Conservation (phyloP, 2,797 vertebrate species). For the Macroramphosus scolopax region DNA sequence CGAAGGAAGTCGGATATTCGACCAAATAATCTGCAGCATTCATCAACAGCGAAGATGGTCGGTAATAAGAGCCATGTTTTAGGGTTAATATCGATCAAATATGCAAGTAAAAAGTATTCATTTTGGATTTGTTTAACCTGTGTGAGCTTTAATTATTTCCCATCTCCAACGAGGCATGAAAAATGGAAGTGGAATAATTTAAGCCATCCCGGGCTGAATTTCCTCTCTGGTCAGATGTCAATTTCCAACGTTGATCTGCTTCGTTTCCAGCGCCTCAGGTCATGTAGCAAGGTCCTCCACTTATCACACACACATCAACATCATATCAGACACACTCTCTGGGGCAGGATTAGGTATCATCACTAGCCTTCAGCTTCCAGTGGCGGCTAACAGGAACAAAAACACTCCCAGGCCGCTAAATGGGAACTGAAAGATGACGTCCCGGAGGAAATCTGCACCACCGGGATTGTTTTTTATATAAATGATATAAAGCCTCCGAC, state of each 20-base stretch:
- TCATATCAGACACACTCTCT: slow-evolving; percentile 56
- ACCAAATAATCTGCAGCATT: slow-evolving; percentile 35
- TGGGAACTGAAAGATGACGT: slow-evolving; percentile 17
- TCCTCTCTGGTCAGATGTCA: slow-evolving; percentile 69
- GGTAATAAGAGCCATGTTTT: slow-evolving; percentile 36
- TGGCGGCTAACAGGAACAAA: slow-evolving; percentile 26
- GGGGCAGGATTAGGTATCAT: slow-evolving; percentile 39
- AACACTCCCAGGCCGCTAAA: slow-evolving; percentile 19
- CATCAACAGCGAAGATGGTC: slow-evolving; percentile 36
- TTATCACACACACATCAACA: slow-evolving; percentile 52
- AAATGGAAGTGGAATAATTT: slow-evolving; percentile 72
- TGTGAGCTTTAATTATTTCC: slow-evolving; percentile 63
- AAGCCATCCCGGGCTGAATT: slow-evolving; percentile 57
- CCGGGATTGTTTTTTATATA: background rate
- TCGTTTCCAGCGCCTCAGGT: slow-evolving; percentile 70
- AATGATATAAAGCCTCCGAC: no score
- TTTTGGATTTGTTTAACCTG: no score
- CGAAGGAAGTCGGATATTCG: slow-evolving; percentile 23
- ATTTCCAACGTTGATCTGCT: slow-evolving; percentile 63
- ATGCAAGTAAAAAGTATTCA: slow-evolving; percentile 23
- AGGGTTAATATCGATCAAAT: slow-evolving; percentile 22
- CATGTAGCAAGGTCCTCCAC: slow-evolving; percentile 41
- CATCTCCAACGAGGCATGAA: slow-evolving; percentile 55
- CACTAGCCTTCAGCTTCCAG: slow-evolving; percentile 24
- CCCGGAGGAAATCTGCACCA: background rate